A percentile compares a stretch with the other conserved stretches of the same genome.
phyloP scores from a whole-genome alignment of 1,140 invertebrate species.

The Lethrus apterus region DNA sequence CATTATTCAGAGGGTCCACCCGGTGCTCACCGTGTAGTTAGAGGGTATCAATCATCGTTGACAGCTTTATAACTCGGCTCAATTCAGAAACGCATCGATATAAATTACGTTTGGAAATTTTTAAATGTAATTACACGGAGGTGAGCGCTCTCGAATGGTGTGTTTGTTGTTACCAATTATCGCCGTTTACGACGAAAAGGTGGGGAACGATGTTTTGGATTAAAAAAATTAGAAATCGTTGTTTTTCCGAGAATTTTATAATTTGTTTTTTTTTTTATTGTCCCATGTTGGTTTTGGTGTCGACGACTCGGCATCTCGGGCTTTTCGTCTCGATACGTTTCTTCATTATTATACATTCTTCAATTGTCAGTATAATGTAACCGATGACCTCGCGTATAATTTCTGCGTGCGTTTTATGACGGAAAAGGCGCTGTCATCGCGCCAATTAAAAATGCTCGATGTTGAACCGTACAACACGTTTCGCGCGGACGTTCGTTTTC shows the following conservation, averaged over 20 bases:
- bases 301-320: neutral
- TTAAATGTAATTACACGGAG: constrained; percentile 28
- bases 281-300: neutral
- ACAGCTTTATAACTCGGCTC: constrained; percentile 30
- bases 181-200: constrained; percentile 19
- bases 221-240: constrained; percentile 15
- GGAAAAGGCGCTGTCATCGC: too few relatives aligned
- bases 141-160: constrained; percentile 24
- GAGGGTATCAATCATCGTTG: constrained; percentile 27
- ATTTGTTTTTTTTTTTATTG: neutral
- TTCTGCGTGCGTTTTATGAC: too few relatives aligned
- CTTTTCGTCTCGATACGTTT: neutral
- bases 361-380: neutral
- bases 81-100: constrained; percentile 29
- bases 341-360: neutral
- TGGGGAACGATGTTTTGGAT: constrained; percentile 10
- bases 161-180: constrained; percentile 26
- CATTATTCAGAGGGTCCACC: constrained; percentile 14
- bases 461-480: too few relatives aligned
- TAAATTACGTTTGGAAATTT: constrained; percentile 28
- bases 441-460: too few relatives aligned
- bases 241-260: neutral
- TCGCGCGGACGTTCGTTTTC: too few relatives aligned
- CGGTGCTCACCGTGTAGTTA: constrained; percentile 24
- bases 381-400: too few relatives aligned